Percentiles rank a stretch among this genome's conserved stretches.
phyloP scores from a whole-genome alignment of 2,888 invertebrate species.

The Perithous albicinctus region DNA sequence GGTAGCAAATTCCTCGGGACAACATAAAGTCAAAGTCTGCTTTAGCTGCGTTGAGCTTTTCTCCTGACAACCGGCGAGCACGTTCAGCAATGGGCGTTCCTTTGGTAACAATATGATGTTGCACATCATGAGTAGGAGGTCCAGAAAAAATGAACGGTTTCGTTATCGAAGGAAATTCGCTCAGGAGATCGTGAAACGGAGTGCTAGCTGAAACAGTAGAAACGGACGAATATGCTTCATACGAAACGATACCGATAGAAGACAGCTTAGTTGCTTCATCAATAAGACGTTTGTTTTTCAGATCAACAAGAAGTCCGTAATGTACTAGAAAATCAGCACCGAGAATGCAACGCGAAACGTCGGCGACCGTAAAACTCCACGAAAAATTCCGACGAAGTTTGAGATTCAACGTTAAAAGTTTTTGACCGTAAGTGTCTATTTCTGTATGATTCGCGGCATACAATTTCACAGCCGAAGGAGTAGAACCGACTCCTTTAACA shows the following conservation, averaged over 20 bases:
- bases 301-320: slow-evolving; percentile 76
- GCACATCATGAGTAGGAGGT: slow-evolving; percentile 65
- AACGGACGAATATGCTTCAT: not conserved
- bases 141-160: too few relatives aligned
- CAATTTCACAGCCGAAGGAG: too few relatives aligned
- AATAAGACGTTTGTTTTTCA: slow-evolving; percentile 70
- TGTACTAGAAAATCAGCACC: slow-evolving; percentile 77
- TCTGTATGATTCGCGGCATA: slow-evolving; percentile 76
- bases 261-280: slow-evolving; percentile 38
- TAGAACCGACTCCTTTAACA: too few relatives aligned
- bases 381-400: slow-evolving; percentile 74
- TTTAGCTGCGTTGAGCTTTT: slow-evolving; percentile 65
- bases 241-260: slow-evolving; percentile 21
- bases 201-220: slow-evolving; percentile 42
- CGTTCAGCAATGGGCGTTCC: slow-evolving; percentile 69
- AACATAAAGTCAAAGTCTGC: slow-evolving; percentile 69
- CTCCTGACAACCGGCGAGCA: slow-evolving; percentile 69
- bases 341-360: too few relatives aligned
- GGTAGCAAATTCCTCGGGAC: slow-evolving; percentile 69
- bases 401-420: slow-evolving; percentile 70
- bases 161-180: too few relatives aligned
- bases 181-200: too few relatives aligned
- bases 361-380: slow-evolving; percentile 78
- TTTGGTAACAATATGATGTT: slow-evolving; percentile 59
- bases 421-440: slow-evolving; percentile 76